A percentile compares a stretch with the other conserved stretches of the same genome.
Conservation (phyloP, 2,113 vertebrate species). For the Bubo blakistoni region DNA sequence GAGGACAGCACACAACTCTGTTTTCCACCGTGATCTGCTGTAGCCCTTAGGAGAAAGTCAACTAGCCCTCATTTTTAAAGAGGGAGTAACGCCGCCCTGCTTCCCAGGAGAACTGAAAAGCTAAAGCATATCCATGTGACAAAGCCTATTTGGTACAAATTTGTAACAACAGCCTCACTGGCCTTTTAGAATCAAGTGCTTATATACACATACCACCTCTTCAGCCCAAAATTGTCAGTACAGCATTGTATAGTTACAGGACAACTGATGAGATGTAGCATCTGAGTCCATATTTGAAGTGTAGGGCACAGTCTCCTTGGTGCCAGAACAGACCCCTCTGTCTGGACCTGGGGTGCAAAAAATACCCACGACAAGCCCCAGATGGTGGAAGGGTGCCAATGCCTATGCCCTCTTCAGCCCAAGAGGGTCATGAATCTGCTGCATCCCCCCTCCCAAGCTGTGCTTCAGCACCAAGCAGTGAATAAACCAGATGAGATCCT, state of each 20-base stretch:
- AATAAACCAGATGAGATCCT: background rate
- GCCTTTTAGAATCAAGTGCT: background rate
- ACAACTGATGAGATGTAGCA: background rate
- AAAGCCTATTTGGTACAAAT: background rate
- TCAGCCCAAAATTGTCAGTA: background rate
- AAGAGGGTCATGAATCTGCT: rapidly evolving
- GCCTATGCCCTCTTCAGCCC: rapidly evolving
- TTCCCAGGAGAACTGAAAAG: background rate
- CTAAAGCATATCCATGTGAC: background rate
- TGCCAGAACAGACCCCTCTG: background rate
- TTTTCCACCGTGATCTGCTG: background rate
- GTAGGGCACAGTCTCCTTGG: background rate
- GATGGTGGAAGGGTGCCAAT: background rate
- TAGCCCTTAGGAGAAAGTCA: background rate
- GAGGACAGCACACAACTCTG: background rate
- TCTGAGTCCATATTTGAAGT: background rate
- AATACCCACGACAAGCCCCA: background rate
- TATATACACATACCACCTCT: background rate
- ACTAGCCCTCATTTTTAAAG: background rate
- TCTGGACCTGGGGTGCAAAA: background rate
- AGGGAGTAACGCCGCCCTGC: background rate
- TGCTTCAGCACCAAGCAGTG: background rate
- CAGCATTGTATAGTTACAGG: background rate
- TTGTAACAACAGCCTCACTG: background rate
- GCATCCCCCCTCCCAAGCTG: background rate